Evolutionary conservation across 1,140 invertebrate genomes (phyloP).

Genomic region (Euura lappo): DNA sequence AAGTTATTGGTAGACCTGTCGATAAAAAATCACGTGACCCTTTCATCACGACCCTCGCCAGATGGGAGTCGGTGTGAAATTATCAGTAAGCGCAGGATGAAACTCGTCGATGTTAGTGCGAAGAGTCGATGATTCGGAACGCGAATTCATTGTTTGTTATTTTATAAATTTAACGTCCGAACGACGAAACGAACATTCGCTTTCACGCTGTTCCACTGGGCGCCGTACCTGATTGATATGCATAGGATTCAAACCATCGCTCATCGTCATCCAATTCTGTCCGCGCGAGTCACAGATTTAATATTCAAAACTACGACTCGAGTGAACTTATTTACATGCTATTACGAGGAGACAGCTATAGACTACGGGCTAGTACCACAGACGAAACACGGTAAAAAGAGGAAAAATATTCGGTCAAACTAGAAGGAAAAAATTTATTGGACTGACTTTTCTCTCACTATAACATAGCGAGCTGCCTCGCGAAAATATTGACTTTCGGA

Average conservation of each 20-base stretch:
- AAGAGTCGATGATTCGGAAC: background rate
- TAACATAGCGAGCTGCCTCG: too few species aligned
- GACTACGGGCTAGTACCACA: background rate
- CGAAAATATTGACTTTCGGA: too few species aligned
- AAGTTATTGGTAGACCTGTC: too few species aligned
- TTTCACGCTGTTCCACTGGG: background rate
- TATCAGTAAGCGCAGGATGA: background rate
- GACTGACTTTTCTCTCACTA: too few species aligned
- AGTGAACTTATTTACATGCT: constrained; percentile 3
- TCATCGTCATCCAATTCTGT: constrained; percentile 7
- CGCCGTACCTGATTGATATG: constrained; percentile 2
- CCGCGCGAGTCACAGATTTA: constrained; percentile 2
- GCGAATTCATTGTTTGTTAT: background rate
- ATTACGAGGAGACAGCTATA: background rate
- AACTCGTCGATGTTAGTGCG: background rate
- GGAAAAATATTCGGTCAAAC: too few species aligned
- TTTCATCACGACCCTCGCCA: too few species aligned
- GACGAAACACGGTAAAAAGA: too few species aligned
- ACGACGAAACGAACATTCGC: background rate
- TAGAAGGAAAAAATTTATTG: too few species aligned
- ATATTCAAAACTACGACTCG: constrained; percentile 5
- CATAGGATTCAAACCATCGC: background rate
- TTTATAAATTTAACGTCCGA: background rate
- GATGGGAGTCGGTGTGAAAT: too few species aligned
- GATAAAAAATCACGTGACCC: too few species aligned